Evolutionary conservation across 2,888 invertebrate genomes (phyloP).

Genomic region (Coronaproctus castanopsis): DNA sequence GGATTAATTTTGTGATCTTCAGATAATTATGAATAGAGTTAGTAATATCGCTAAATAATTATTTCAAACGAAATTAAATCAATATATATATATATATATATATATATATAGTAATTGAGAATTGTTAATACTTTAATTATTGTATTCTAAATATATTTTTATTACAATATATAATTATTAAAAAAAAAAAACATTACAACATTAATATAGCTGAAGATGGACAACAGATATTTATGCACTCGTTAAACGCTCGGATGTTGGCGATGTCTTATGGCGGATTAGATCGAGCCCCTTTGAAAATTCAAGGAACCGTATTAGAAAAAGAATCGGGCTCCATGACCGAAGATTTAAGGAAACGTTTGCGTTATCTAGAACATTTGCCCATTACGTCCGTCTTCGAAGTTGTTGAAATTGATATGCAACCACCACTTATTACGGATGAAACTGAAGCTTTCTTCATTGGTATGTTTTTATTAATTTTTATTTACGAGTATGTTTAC

Average conservation of each 20-base stretch:
- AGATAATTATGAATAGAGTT: too few relatives aligned
- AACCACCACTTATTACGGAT: neutral
- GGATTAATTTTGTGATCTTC: too few relatives aligned
- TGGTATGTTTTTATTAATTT: neutral
- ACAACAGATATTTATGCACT: slow-evolving; percentile 77
- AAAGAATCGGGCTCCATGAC: slow-evolving; percentile 69
- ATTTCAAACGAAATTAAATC: too few relatives aligned
- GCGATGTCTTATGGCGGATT: slow-evolving; percentile 66
- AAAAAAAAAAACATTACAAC: too few relatives aligned
- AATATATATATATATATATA: too few relatives aligned
- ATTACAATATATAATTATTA: too few relatives aligned
- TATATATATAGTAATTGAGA: too few relatives aligned
- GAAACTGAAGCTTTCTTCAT: slow-evolving; percentile 4
- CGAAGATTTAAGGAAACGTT: slow-evolving; percentile 52
- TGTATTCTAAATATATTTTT: too few relatives aligned
- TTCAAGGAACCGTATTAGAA: slow-evolving; percentile 64
- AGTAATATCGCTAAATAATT: too few relatives aligned
- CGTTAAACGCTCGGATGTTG: slow-evolving; percentile 73
- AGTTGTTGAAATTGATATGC: slow-evolving; percentile 64
- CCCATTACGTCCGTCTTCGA: slow-evolving; percentile 80
- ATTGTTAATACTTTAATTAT: too few relatives aligned
- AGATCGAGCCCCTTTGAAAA: slow-evolving; percentile 48
- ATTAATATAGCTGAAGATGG: slow-evolving; percentile 71
- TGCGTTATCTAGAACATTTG: slow-evolving; percentile 63
- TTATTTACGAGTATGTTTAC: neutral